These are phyloP conservation scores for Oreocharis arfaki DNA, from an alignment of 2,113 vertebrate genomes.

Conservation along the genomic window DNA sequence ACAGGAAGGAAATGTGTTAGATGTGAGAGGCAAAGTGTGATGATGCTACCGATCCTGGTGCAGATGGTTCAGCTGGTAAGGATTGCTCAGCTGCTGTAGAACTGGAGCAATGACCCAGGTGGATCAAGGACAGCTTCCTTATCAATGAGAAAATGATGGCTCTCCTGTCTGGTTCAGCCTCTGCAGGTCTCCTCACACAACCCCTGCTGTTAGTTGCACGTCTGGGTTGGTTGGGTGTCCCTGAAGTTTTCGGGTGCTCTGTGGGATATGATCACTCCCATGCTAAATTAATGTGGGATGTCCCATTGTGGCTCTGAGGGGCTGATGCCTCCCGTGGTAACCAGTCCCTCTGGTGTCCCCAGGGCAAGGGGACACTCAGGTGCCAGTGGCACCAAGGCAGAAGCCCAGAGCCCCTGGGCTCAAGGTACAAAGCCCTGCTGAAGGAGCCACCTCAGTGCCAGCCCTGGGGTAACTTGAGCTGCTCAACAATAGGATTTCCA, in stretches of 20 bases:
- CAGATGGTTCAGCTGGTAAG: background rate
- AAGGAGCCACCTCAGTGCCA: background rate
- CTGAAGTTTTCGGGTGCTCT: background rate
- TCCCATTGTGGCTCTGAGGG: rapidly evolving
- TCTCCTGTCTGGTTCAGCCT: background rate
- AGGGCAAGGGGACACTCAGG: background rate
- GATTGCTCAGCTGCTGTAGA: background rate
- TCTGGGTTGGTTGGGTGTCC: background rate
- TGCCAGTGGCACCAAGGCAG: background rate
- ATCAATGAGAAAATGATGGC: background rate
- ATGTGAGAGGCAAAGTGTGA: background rate
- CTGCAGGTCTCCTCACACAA: background rate
- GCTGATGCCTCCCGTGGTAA: background rate
- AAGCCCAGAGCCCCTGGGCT: background rate
- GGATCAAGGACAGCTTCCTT: background rate
- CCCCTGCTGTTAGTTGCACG: background rate
- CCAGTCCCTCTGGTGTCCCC: too few species aligned
- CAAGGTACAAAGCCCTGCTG: background rate
- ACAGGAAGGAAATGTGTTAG: background rate
- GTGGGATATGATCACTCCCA: background rate
- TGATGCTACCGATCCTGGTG: background rate
- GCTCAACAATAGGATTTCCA: background rate
- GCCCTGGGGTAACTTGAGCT: background rate
- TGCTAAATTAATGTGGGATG: background rate
- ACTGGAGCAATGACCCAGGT: background rate